These are phyloP conservation scores for Drosophila suboccidentalis DNA, from an alignment of 2,888 invertebrate genomes.

Conservation along the genomic window DNA sequence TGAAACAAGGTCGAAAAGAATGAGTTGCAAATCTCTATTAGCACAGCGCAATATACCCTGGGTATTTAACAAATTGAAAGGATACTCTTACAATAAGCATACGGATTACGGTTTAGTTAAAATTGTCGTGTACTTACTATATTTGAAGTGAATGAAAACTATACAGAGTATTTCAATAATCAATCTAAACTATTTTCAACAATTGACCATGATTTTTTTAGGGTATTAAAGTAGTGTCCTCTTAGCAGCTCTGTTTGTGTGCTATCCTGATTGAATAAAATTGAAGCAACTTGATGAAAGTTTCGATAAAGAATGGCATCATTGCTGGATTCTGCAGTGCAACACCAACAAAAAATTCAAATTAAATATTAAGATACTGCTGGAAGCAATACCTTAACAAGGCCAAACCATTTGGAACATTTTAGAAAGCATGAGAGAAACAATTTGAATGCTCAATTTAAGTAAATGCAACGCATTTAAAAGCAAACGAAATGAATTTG, in stretches of 20 bases:
- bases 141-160: neutral
- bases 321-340: neutral
- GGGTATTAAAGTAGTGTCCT: neutral
- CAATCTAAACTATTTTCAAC: neutral
- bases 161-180: neutral
- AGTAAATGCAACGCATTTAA: neutral
- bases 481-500: neutral
- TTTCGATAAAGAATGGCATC: slow-evolving; percentile 11
- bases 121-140: neutral
- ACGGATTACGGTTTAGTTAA: neutral
- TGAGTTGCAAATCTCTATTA: slow-evolving; percentile 12
- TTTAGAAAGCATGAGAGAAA: neutral
- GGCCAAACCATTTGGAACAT: neutral
- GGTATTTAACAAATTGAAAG: neutral
- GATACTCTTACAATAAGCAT: neutral
- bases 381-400: neutral
- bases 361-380: slow-evolving; percentile 16
- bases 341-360: slow-evolving; percentile 3
- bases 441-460: slow-evolving; percentile 8
- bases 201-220: neutral
- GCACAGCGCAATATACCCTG: neutral
- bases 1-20: slow-evolving; percentile 25
- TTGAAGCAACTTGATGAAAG: slow-evolving; percentile 27
- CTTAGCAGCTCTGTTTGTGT: neutral
- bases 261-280: slow-evolving; percentile 11